Percentiles rank a stretch among this genome's conserved stretches.
Conservation (phyloP, 2,888 invertebrate genomes). For the Tetragonula carbonaria region DNA sequence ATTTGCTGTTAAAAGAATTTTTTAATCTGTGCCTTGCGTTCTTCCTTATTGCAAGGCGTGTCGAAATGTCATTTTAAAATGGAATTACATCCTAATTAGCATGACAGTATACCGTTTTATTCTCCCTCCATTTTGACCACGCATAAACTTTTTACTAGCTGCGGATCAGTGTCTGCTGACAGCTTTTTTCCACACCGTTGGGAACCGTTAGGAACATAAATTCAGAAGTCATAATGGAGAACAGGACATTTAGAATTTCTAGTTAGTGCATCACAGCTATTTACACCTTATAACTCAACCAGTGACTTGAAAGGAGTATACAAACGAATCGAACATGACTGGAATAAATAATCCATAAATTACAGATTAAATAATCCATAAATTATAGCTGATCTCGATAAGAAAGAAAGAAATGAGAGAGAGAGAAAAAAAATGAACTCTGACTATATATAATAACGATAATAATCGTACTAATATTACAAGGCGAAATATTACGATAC, state of each 20-base stretch:
- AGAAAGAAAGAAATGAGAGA: too few species aligned
- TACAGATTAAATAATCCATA: too few species aligned
- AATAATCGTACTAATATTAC: not conserved
- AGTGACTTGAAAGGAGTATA: not conserved
- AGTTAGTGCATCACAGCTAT: not conserved
- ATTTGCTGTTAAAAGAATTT: too few species aligned
- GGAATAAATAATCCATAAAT: not conserved
- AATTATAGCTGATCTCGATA: too few species aligned
- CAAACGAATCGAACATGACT: not conserved
- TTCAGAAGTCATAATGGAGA: not conserved
- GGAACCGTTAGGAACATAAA: not conserved
- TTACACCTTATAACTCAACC: constrained; percentile 2
- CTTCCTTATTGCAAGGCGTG: too few species aligned
- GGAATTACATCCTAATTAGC: too few species aligned
- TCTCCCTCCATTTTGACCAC: not conserved
- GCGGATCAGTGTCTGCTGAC: not conserved
- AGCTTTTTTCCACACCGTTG: not conserved
- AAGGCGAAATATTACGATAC: not conserved
- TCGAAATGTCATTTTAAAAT: too few species aligned
- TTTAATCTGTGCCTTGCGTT: too few species aligned
- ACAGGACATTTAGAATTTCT: constrained; percentile 1
- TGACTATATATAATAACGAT: not conserved
- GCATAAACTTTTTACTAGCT: not conserved
- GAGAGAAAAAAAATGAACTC: too few species aligned
- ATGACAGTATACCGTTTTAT: not conserved